Percentiles rank a stretch among this genome's conserved stretches.
Conservation (phyloP, 1,140 invertebrate genomes). For the Dendroctonus ponderosae region DNA sequence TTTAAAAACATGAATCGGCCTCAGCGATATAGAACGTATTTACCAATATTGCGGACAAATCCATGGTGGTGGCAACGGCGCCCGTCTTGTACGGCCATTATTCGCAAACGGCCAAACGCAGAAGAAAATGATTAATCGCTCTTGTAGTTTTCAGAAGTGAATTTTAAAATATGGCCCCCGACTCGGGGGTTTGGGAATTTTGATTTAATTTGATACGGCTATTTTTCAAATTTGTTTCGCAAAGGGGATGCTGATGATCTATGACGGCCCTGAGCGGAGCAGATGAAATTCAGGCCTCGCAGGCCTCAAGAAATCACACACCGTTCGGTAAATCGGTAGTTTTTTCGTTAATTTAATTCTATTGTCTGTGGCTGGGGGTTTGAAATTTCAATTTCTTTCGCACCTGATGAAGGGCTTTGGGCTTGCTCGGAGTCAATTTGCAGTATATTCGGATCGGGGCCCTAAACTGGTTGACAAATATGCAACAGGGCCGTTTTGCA, state of each 20-base stretch:
- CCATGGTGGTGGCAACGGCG: too few species aligned
- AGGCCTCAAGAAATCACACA: too few species aligned
- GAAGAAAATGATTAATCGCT: constrained; percentile 17
- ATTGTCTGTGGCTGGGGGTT: too few species aligned
- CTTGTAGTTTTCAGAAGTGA: constrained; percentile 15
- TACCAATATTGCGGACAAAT: too few species aligned
- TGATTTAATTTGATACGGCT: constrained; percentile 17
- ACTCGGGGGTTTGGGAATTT: constrained; percentile 5
- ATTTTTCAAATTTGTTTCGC: constrained; percentile 9
- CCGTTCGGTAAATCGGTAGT: too few species aligned
- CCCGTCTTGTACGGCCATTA: too few species aligned
- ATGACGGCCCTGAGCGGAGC: too few species aligned
- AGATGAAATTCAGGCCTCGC: too few species aligned
- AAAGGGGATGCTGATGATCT: not conserved
- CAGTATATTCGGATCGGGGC: constrained; percentile 22
- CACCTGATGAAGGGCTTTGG: not conserved
- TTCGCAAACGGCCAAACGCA: not conserved
- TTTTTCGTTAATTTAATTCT: too few species aligned
- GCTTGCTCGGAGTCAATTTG: constrained; percentile 21
- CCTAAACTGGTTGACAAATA: constrained; percentile 28
- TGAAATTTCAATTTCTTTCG: not conserved
- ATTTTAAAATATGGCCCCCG: constrained; percentile 21
- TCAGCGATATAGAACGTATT: not conserved
- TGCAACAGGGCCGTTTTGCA: constrained; percentile 22
- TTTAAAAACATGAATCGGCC: too few species aligned